Conservation (phyloP, 2,113 vertebrate genomes). For the Catharus bicknelli region DNA sequence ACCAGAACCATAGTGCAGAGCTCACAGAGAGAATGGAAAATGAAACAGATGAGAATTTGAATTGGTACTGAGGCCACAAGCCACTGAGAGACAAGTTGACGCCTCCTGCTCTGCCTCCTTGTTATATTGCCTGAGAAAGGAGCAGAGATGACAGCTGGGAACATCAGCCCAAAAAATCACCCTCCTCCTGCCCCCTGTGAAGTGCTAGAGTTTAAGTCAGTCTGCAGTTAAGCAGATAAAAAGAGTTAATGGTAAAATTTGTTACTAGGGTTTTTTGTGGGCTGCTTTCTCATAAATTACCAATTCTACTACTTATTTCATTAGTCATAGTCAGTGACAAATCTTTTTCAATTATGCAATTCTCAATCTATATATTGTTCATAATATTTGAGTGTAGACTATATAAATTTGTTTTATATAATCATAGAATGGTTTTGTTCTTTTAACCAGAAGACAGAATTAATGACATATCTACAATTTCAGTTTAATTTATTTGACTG, state of each 20-base stretch:
- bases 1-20: neutral
- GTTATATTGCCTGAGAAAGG: neutral
- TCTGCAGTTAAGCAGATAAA: neutral
- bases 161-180: neutral
- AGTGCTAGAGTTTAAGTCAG: neutral
- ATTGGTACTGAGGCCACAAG: neutral
- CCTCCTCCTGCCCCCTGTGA: accelerated
- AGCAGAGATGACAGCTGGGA: neutral
- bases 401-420: neutral
- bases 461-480: neutral
- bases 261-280: neutral
- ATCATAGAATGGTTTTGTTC: neutral
- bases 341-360: neutral
- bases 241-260: neutral
- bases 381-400: neutral
- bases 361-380: neutral
- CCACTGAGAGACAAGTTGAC: neutral
- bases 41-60: neutral
- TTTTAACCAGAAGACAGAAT: neutral
- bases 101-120: neutral
- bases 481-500: neutral
- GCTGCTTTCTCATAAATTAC: neutral
- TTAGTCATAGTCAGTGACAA: neutral
- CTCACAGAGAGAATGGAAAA: neutral
- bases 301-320: neutral